These are phyloP conservation scores for Sceloporus tristichus DNA, from an alignment of 2,113 vertebrate genomes.

Conservation along the genomic window DNA sequence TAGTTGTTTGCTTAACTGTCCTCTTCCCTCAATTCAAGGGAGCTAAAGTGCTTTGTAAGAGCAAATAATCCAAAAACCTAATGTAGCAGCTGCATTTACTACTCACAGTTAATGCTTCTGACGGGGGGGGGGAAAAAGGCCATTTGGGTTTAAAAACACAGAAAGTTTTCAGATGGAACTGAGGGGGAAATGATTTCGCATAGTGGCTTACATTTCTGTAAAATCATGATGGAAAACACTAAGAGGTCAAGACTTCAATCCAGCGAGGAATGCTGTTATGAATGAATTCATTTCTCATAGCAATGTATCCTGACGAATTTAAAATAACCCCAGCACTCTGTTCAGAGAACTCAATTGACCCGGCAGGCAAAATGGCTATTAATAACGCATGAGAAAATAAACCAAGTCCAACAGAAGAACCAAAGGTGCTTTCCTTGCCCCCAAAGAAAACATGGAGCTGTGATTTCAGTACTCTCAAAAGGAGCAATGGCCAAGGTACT, in stretches of 20 bases:
- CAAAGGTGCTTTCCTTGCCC: neutral
- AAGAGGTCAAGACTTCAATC: constrained; percentile 45
- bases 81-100: constrained; percentile 63
- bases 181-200: constrained; percentile 23
- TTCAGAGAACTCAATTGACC: constrained; percentile 1
- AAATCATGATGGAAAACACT: constrained; percentile 30
- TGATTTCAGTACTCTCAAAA: neutral
- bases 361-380: constrained; percentile 25
- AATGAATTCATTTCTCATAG: constrained; percentile 38
- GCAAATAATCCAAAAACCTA: constrained; percentile 49
- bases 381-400: neutral
- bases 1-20: neutral
- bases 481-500: neutral
- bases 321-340: constrained; percentile 41
- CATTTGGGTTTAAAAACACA: constrained; percentile 63
- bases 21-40: neutral
- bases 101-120: constrained; percentile 26
- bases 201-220: constrained; percentile 39
- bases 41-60: constrained; percentile 47
- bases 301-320: constrained; percentile 42
- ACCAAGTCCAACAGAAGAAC: constrained; percentile 15
- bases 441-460: neutral
- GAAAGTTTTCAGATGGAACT: constrained; percentile 54
- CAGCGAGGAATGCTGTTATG: constrained; percentile 19
- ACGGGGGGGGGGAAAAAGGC: constrained; percentile 41